These are phyloP conservation scores for Columba livia DNA, from an alignment of 2,113 vertebrate species.

Conservation along the genomic window DNA sequence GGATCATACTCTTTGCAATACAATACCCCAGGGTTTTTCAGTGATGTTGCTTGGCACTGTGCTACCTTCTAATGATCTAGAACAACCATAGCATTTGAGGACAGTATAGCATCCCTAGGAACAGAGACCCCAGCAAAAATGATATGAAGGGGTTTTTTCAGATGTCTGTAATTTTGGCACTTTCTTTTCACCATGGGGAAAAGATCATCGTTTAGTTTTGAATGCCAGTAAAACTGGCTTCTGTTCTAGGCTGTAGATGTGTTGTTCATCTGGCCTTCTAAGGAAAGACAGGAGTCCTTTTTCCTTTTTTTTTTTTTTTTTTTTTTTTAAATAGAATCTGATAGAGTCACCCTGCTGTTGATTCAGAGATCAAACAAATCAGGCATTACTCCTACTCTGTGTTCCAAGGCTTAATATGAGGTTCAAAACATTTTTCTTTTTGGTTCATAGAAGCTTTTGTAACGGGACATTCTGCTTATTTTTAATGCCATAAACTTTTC, in stretches of 20 bases:
- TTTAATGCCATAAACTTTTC: neutral
- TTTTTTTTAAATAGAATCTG: neutral
- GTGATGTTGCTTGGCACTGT: neutral
- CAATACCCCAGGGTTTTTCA: neutral
- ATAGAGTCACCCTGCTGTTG: neutral
- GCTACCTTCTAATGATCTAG: neutral
- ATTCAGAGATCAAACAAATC: neutral
- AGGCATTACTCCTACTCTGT: neutral
- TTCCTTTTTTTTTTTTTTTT: no score
- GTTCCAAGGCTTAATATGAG: neutral
- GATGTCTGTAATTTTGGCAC: neutral
- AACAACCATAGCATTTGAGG: neutral
- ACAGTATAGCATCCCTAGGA: neutral
- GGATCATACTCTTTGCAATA: neutral
- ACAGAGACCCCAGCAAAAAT: neutral
- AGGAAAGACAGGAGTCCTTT: neutral
- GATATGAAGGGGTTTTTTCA: neutral
- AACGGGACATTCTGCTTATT: neutral
- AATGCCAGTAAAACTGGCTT: neutral
- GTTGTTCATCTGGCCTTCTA: neutral
- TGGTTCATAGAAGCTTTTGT: neutral
- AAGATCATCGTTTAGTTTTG: neutral
- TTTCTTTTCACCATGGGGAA: neutral
- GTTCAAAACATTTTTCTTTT: neutral
- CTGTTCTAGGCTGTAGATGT: neutral